Percentiles rank a stretch among this genome's conserved stretches.
phyloP scores from a whole-genome alignment of 2,113 vertebrate genomes.

The Peucedramus taeniatus region DNA sequence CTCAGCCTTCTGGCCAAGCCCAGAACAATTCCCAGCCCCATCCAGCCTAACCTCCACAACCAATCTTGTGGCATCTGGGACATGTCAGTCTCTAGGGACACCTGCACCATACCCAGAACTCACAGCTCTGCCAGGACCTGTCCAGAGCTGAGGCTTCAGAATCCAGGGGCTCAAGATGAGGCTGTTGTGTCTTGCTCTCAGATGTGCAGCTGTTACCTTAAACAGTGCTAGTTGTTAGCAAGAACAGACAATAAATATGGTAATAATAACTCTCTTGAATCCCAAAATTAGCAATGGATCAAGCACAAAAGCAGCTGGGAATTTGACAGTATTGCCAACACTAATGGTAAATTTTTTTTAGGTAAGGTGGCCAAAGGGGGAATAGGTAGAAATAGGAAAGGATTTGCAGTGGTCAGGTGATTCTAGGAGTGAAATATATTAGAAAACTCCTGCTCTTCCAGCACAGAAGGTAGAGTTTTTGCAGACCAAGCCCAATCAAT shows the following conservation, averaged over 20 bases:
- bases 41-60: background rate
- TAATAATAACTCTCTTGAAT: rapidly evolving
- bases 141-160: background rate
- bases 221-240: background rate
- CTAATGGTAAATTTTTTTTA: background rate
- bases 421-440: rapidly evolving
- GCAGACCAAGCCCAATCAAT: background rate
- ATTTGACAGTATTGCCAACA: background rate
- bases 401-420: background rate
- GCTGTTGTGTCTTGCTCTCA: background rate
- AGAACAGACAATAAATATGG: background rate
- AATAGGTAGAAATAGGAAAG: background rate
- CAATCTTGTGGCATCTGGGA: background rate
- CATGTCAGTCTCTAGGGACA: background rate
- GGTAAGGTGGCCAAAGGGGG: background rate
- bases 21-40: background rate
- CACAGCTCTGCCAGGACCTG: background rate
- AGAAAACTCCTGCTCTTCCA: background rate
- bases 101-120: rapidly evolving
- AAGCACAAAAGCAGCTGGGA: background rate
- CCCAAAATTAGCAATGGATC: background rate
- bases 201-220: rapidly evolving
- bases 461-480: background rate
- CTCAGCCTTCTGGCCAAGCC: background rate
- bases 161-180: rapidly evolving